Percentiles rank a stretch among this genome's conserved stretches.
Conservation (phyloP, 2,888 invertebrate genomes). For the Archaeoteleia sp. region DNA sequence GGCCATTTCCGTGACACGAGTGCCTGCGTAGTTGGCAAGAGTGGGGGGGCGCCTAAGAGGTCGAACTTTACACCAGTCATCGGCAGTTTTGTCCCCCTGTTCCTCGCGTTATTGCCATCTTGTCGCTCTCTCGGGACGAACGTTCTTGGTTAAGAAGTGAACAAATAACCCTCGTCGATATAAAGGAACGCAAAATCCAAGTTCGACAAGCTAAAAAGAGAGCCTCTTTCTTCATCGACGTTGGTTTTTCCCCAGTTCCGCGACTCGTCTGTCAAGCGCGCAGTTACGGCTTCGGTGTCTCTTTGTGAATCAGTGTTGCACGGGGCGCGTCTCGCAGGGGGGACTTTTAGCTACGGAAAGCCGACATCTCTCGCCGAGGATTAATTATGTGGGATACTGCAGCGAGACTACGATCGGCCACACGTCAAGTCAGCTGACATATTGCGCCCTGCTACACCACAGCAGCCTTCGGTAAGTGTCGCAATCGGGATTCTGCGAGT, state of each 20-base stretch:
- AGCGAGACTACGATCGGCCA: slow-evolving; percentile 71
- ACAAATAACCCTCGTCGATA: no score
- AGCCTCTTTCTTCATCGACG: no score
- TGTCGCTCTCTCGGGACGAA: background rate
- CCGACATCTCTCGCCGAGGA: slow-evolving; percentile 58
- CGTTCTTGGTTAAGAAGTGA: no score
- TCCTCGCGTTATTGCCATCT: background rate
- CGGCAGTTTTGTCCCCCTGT: slow-evolving; percentile 22
- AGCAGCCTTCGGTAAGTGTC: slow-evolving; percentile 73
- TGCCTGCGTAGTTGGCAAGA: slow-evolving; percentile 29
- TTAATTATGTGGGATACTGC: slow-evolving; percentile 74
- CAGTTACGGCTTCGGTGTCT: slow-evolving; percentile 3
- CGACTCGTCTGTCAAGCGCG: background rate
- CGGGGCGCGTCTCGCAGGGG: slow-evolving; percentile 15
- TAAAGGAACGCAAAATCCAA: no score
- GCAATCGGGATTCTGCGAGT: slow-evolving; percentile 53
- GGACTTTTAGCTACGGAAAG: slow-evolving; percentile 34
- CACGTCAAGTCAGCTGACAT: slow-evolving; percentile 75
- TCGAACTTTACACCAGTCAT: slow-evolving; percentile 40
- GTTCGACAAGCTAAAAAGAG: no score
- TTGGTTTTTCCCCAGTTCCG: background rate
- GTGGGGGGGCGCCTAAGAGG: slow-evolving; percentile 58
- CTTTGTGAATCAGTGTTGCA: slow-evolving; percentile 6
- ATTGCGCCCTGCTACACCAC: slow-evolving; percentile 75
- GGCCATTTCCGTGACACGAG: slow-evolving; percentile 2